phyloP scores from a whole-genome alignment of 2,797 vertebrate genomes.

The Hybognathus amarus region DNA sequence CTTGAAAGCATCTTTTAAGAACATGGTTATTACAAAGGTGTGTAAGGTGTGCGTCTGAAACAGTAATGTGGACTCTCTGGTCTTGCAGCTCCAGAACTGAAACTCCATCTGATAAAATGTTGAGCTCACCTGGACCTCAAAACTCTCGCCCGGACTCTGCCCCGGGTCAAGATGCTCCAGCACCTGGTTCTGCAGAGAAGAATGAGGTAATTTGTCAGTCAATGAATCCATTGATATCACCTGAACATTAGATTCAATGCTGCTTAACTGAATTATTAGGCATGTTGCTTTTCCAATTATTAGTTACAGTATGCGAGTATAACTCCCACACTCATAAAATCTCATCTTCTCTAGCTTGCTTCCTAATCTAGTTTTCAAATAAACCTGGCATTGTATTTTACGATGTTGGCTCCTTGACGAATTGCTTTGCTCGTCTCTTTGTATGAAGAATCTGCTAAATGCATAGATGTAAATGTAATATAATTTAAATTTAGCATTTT shows the following conservation, averaged over 20 bases:
- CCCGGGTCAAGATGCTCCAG: slow-evolving; percentile 82
- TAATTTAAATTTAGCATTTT: not conserved
- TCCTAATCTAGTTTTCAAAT: not conserved
- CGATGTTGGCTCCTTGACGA: not conserved
- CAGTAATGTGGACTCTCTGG: slow-evolving; percentile 31
- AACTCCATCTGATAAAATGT: slow-evolving; percentile 90
- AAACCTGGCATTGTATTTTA: not conserved
- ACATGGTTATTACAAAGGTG: not conserved
- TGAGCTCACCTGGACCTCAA: slow-evolving; percentile 78
- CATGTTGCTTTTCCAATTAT: too few relatives aligned
- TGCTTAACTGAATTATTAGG: too few relatives aligned
- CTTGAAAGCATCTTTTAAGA: slow-evolving; percentile 5
- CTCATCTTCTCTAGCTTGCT: not conserved
- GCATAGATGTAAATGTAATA: not conserved
- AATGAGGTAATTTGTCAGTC: slow-evolving; percentile 83
- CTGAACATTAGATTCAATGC: not conserved
- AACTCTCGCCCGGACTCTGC: slow-evolving; percentile 78
- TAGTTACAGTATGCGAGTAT: not conserved
- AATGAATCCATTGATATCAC: slow-evolving; percentile 22
- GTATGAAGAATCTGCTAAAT: not conserved
- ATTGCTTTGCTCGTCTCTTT: not conserved
- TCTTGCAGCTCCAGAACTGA: slow-evolving; percentile 84
- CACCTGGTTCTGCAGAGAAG: slow-evolving; percentile 78
- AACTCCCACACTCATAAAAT: not conserved
- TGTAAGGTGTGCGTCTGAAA: not conserved